These are phyloP conservation scores for Lutra lutra DNA, from an alignment of 2,797 vertebrate species.

Conservation along the genomic window DNA sequence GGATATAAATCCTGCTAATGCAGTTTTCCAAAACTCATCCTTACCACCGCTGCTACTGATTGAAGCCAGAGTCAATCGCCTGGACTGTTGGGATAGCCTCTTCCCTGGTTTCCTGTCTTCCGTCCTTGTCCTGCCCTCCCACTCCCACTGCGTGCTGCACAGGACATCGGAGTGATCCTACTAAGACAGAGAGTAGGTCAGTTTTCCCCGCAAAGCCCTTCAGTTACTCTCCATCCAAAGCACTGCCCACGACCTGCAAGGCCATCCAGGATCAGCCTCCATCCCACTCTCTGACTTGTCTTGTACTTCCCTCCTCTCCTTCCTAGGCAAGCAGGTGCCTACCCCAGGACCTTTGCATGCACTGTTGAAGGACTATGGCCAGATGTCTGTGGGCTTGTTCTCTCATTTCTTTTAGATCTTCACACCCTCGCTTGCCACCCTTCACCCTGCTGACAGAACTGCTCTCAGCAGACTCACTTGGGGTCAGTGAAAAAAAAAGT, in stretches of 20 bases:
- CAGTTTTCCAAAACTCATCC: background rate
- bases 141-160: background rate
- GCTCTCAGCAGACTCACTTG: background rate
- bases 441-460: background rate
- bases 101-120: background rate
- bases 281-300: background rate
- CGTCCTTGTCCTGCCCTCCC: background rate
- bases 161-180: background rate
- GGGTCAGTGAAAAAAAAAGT: background rate
- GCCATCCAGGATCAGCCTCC: background rate
- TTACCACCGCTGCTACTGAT: no score
- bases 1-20: background rate
- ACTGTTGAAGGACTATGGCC: background rate
- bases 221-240: background rate
- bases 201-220: background rate
- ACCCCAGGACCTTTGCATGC: background rate
- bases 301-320: background rate
- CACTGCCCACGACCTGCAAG: background rate
- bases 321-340: no score
- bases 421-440: background rate
- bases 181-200: background rate
- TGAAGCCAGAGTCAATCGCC: background rate
- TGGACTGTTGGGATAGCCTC: background rate
- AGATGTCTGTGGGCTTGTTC: background rate
- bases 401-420: background rate